These are phyloP conservation scores for Chrysochloris asiatica DNA, from an alignment of 2,113 vertebrate genomes.

Conservation along the genomic window DNA sequence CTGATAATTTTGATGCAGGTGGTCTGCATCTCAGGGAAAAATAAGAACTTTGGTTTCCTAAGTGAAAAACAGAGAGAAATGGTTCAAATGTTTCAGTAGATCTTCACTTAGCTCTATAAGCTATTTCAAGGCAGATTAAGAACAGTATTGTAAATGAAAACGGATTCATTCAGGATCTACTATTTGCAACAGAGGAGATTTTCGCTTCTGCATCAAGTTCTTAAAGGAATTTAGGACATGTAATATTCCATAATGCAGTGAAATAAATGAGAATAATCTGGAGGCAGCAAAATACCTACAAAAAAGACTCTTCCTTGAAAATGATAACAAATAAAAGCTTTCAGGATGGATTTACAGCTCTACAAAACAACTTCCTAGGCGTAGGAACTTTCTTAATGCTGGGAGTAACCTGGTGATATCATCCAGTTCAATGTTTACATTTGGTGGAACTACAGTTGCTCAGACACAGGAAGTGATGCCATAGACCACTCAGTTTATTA, in stretches of 20 bases:
- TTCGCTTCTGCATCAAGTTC: not conserved
- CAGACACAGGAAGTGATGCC: not conserved
- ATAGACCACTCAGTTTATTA: not conserved
- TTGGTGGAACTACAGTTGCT: not conserved
- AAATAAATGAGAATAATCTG: not conserved
- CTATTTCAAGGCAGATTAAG: constrained; percentile 2
- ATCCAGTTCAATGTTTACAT: not conserved
- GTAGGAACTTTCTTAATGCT: not conserved
- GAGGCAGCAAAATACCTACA: not conserved
- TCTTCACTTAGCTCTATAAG: not conserved
- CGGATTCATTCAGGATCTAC: not conserved
- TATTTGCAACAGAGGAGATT: not conserved
- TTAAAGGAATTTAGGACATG: not conserved
- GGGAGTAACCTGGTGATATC: not conserved
- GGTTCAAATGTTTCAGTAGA: constrained; percentile 9
- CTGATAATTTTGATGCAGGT: not conserved
- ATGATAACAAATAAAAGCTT: not conserved
- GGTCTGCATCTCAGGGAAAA: constrained; percentile 12
- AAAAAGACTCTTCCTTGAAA: constrained; percentile 12
- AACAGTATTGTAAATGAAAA: not conserved
- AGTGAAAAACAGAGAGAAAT: not conserved
- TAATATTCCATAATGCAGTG: not conserved
- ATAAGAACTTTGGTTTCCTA: not conserved
- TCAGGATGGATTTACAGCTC: not conserved
- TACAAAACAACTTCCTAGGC: not conserved